phyloP scores from a whole-genome alignment of 2,888 invertebrate genomes.

The Mactromeris polynyma region DNA sequence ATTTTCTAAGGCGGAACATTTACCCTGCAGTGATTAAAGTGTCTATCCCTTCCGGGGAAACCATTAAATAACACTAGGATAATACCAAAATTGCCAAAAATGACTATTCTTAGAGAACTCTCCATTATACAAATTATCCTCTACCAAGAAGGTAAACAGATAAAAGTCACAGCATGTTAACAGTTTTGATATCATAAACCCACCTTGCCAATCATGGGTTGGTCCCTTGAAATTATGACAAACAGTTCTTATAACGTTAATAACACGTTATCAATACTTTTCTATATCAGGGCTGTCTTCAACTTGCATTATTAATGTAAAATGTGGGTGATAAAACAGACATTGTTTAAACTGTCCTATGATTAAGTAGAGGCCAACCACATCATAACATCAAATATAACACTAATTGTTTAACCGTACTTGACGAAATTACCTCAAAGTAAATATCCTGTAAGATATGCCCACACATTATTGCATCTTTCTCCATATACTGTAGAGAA shows the following conservation, averaged over 20 bases:
- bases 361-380: too few species aligned
- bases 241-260: neutral
- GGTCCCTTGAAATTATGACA: neutral
- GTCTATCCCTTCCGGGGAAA: conserved; percentile 9
- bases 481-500: neutral
- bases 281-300: neutral
- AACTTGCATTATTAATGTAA: neutral
- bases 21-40: conserved; percentile 15
- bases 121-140: neutral
- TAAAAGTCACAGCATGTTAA: neutral
- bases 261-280: neutral
- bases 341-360: too few species aligned
- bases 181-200: neutral
- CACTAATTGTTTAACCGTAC: neutral
- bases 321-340: neutral
- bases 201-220: neutral
- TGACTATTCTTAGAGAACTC: conserved; percentile 16
- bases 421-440: neutral
- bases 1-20: conserved; percentile 11
- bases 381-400: neutral
- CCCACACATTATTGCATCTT: neutral
- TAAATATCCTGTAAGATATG: neutral
- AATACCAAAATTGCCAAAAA: conserved; percentile 34
- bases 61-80: conserved; percentile 13
- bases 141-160: neutral